Base-by-base conservation (phyloP, 2,797 vertebrate genomes). In the Halcyon smyrnensis region DNA sequence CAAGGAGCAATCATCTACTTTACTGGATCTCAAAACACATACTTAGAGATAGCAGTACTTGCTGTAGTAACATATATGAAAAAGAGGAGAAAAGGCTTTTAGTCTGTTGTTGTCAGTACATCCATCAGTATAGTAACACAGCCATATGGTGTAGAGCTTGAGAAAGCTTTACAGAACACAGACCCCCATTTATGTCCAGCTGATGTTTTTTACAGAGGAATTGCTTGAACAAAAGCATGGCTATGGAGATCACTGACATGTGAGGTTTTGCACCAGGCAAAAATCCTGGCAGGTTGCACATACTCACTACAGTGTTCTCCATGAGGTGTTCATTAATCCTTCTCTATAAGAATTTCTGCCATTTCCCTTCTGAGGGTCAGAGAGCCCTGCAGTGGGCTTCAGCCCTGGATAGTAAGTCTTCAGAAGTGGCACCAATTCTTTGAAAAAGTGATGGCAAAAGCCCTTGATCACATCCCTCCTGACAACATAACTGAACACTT, bases 301-400 rank as follows among this genome's bases (percentile, higher is more conserved):
- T 62, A 21, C 5, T 64, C 1, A 0, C 45, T 71, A 14, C 0
- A 0, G 54, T 1, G 0, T 71, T 95, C 41, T 78, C 8, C 7
- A 37, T 37, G 50, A 88, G 48, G 16, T 69, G 9, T 39, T 36
- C 4, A 0, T 64, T 87, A n/a, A 32, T 67, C 28, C 41, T 79
- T 45, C 51, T 63, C 32, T 27, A 5, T 10, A 30, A 69, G 67
- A 37, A 69, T 69, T 69, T 51, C 67, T 69, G 67, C 67, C n/a
- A n/a, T 51, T 51, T 51, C 65, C 34, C n/a, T 69, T 75, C 27
- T 68, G 2, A 3, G 46, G 57, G 73, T 34, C 0, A 2, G 60
- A 81, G 25, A 53, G 50, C 37, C 51, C 46, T 23, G n/a, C 63
- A 24, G 45, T 11, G n/a, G 24, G n/a, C 43, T 30, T 34, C 11